Evolutionary conservation across 2,797 vertebrate genomes (phyloP), one percentile per base, ranked within the genome.

Genomic region (Anableps anableps): DNA sequence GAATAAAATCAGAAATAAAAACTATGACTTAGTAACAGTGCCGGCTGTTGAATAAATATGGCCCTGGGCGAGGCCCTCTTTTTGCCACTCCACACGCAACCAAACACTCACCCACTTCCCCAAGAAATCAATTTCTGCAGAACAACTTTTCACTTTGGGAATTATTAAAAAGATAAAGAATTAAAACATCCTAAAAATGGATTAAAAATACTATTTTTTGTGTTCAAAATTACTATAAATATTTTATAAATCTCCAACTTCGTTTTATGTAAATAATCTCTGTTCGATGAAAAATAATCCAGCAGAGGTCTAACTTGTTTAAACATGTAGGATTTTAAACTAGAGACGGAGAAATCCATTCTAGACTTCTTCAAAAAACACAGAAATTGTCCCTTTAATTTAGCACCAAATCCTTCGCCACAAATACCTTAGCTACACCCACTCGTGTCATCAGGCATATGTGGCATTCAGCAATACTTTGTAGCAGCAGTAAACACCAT

Each of bases 381-480:
- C 17, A 64, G 19, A 36, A 36, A 64, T 9, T 36, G 21, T n/a
- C 21, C 62, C 17, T 64, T 10, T 21, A 34, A 23, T 36, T 64
- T 64, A 21, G 17, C 31, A 23, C 19, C 62, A 64, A 50, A 36
- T 64, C 55, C 14, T 60, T 60, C 13, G 13, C 13, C 14, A 58
- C 55, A 11, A 58, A 58, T 23, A 13, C 53, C 11, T 58, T 23
- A n/a, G 23, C 23, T 53, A 23, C 23, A 26, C 3, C 23, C 23
- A 23, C 9, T 26, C 9, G 5, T 5, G 10, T 7, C 55, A 21
- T 64, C 31, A 31, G 29, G 60, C 5, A 31, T 2, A 31, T 29
- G 72, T 72, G 76, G 77, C 75, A 77, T 71, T 48, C 82, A 77
- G 0, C 36, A 55, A 38, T 38, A 23, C 38, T 38, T 23, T 21